Evolutionary conservation across 1,140 invertebrate species (phyloP), one percentile per base, ranked within the genome.

Genomic region (Dendrolimus punctatus): DNA sequence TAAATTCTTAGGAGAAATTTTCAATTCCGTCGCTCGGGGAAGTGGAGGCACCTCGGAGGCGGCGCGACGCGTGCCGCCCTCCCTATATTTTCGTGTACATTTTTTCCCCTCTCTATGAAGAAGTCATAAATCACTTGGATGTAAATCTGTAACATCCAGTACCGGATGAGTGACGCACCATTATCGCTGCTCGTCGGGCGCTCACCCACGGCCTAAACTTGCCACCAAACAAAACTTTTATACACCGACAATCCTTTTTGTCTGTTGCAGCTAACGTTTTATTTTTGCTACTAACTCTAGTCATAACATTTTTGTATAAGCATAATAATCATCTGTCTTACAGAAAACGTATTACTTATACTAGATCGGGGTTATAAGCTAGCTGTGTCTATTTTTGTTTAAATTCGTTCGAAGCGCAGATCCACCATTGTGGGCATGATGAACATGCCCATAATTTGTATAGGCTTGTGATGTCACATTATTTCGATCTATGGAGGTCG

Each of bases 91-190:
- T 60, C 65, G 56, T 73, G 75, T 80, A 70, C 59, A 74, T 71
- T 77, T 75, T 73, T 80, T 76, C 73, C 80, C 74, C 77, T 82
- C 76, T 80, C 65, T 73, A 84, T 84, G 77, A 85, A 85, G 76
- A 74, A 77, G 77, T 79, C 79, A 84, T 85, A 85, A 85, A 86
- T 86, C 79, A 83, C 68, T 62, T 50, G 79, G 66, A 86, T 86
- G 80, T 84, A 84, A 83, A 86, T 86, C 82, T 84, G 80, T 76
- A 80, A 61, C 78, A 76, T 77, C 78, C 75, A 80, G 76, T 63
- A 66, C 63, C 68, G 77, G 73, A 73, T 83, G 82, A 85, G 71
- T 84, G 80, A 84, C 80, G 71, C 69, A 66, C 80, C 79, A 85
- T 84, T 84, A 84, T 82, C 76, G 71, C 69, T 44, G 23, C 40